phyloP scores from a whole-genome alignment of 2,888 invertebrate species.

The Nomada hirtipes region DNA sequence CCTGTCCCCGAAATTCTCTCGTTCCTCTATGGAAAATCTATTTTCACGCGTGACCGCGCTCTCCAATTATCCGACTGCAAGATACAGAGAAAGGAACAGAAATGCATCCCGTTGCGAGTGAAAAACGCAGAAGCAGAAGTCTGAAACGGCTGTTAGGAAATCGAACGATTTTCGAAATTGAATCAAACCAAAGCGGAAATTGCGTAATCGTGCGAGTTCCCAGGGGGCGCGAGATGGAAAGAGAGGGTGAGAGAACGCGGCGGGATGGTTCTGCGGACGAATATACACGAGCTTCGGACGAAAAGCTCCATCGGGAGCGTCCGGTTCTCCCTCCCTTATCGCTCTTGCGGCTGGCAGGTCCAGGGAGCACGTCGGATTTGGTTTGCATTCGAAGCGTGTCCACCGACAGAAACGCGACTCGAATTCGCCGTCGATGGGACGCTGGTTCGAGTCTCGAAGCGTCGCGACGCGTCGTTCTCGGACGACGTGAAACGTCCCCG shows the following conservation, averaged over 20 bases:
- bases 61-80: conserved; percentile 30
- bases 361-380: conserved; percentile 59
- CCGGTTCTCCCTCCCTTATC: conserved; percentile 33
- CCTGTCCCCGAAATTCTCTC: background rate
- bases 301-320: conserved; percentile 66
- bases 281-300: conserved; percentile 45
- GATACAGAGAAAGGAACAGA: background rate
- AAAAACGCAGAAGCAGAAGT: conserved; percentile 3
- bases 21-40: background rate
- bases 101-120: background rate
- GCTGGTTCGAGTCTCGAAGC: conserved; percentile 35
- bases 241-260: conserved; percentile 14
- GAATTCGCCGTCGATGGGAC: conserved; percentile 70
- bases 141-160: conserved; percentile 65
- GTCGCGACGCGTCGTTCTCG: conserved; percentile 53
- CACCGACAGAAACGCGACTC: conserved; percentile 73
- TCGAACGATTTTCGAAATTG: conserved; percentile 75
- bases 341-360: conserved; percentile 36
- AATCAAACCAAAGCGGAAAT: conserved; percentile 79
- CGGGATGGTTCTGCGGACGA: conserved; percentile 62
- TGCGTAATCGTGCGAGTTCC: conserved; percentile 74
- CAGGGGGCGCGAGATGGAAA: conserved; percentile 9
- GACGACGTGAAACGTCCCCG: conserved; percentile 28
- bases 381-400: conserved; percentile 77
- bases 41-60: background rate